phyloP scores from a whole-genome alignment of 2,888 invertebrate species.

The Dromius quadrimaculatus region DNA sequence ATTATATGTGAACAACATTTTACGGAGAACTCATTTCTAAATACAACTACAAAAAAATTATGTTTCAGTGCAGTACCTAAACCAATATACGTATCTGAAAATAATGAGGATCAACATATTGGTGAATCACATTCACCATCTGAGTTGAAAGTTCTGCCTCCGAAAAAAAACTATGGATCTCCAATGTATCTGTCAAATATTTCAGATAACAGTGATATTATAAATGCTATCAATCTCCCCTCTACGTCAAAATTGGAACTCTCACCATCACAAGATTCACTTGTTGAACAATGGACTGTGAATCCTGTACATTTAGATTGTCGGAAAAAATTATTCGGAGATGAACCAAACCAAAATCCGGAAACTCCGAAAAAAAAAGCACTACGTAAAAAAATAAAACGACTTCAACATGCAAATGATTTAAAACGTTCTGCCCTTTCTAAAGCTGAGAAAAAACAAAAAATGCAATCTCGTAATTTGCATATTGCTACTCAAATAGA shows the following conservation, averaged over 20 bases:
- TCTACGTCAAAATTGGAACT: neutral
- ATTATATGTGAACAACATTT: neutral
- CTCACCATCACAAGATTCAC: neutral
- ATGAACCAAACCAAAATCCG: neutral
- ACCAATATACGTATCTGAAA: neutral
- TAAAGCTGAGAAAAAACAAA: too few species aligned
- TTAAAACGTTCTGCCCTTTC: too few species aligned
- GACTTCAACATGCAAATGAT: too few species aligned
- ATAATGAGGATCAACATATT: neutral
- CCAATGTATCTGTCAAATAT: neutral
- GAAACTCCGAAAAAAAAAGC: neutral
- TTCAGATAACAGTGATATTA: too few species aligned
- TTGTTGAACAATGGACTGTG: neutral
- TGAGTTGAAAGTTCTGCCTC: neutral
- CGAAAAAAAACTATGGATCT: neutral
- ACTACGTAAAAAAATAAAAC: too few species aligned
- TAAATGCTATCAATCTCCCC: neutral
- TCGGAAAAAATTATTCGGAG: neutral
- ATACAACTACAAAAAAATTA: neutral
- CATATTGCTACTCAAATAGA: slow-evolving; percentile 8
- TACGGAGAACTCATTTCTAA: neutral
- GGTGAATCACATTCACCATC: too few species aligned
- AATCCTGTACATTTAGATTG: neutral
- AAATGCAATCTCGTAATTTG: slow-evolving; percentile 2
- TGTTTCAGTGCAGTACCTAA: neutral